phyloP scores from a whole-genome alignment of 2,113 vertebrate species.

The Atherinomorus stipes region DNA sequence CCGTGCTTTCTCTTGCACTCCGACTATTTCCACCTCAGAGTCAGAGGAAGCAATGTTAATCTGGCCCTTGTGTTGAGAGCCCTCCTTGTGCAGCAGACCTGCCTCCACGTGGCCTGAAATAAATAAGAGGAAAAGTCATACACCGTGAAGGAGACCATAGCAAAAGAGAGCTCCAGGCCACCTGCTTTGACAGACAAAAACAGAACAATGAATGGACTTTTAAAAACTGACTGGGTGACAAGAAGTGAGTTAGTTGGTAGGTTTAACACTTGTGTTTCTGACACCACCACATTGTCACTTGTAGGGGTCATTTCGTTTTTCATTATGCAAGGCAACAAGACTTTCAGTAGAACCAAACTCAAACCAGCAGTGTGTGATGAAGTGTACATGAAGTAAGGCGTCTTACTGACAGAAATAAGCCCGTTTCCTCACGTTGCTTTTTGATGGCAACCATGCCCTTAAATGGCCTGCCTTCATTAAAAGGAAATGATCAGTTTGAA shows the following conservation, averaged over 20 bases:
- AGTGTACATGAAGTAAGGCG: constrained; percentile 42
- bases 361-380: constrained; percentile 36
- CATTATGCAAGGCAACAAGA: constrained; percentile 5
- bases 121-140: constrained; percentile 54
- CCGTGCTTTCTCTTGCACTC: constrained; percentile 95
- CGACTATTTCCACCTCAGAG: constrained; percentile 97
- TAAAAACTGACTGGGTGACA: constrained; percentile 29
- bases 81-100: constrained; percentile 84
- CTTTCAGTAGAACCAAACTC: constrained; percentile 36
- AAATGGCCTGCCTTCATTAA: constrained; percentile 60
- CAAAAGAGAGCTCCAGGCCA: constrained; percentile 51
- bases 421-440: constrained; percentile 21
- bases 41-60: constrained; percentile 92
- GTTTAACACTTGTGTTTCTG: constrained; percentile 27
- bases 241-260: constrained; percentile 33
- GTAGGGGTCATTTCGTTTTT: constrained; percentile 19
- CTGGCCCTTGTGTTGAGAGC: constrained; percentile 87
- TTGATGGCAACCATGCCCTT: constrained; percentile 48
- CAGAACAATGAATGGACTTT: constrained; percentile 50
- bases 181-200: constrained; percentile 60
- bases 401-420: constrained; percentile 44
- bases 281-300: constrained; percentile 12
- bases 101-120: constrained; percentile 88
- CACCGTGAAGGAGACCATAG: constrained; percentile 29
- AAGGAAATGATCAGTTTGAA: constrained; percentile 57